Base-by-base conservation (phyloP, 2,113 vertebrate species). In the Hiodon tergisus region DNA sequence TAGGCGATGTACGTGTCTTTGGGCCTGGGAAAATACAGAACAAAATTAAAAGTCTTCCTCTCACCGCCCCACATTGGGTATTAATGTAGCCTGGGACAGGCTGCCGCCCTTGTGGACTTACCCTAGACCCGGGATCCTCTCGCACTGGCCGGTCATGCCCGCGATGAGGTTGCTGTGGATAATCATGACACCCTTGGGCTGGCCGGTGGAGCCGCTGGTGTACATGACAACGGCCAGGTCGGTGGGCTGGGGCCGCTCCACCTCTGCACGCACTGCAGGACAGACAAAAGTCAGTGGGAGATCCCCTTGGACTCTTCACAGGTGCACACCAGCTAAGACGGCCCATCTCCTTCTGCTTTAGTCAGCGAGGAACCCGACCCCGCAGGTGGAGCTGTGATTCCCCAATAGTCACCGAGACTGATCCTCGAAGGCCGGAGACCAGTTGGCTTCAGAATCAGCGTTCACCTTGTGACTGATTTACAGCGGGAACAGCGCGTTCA, bases 151-250 rank as follows among this genome's bases (percentile, higher is more conserved):
- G 0, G 96, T 91, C 96, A 99, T 98, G 62, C 96, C 97, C 46
- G 95, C 94, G 74, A 97, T 95, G 50, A 99, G 73, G 83, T 99
- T 99, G 76, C 94, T 93, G 79, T 99, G 97, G 73, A 90, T 81
- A 85, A 99, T 98, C 93, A 96, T 95, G 82, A 99, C 97, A 82
- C 97, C 97, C 88, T 99, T 99, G 52, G 97, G 97, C 69, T 84
- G 88, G 59, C 96, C 97, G 0, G 97, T 99, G 3, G 97, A 99
- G 5, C 97, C 97, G 3, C 97, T 99, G 75, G 97, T 99, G 78
- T 99, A 99, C 97, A 99, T 98, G 17, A 99, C 92, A 57, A 99
- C 89, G 11, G 97, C 97, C 80, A 98, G 79, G 83, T 99, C 97
- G 0, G 93, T 89, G 14, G 95, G 90, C 73, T 79, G 73, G 2